These are phyloP conservation scores for Coleophora deauratella DNA, from an alignment of 2,888 invertebrate species.

Conservation along the genomic window DNA sequence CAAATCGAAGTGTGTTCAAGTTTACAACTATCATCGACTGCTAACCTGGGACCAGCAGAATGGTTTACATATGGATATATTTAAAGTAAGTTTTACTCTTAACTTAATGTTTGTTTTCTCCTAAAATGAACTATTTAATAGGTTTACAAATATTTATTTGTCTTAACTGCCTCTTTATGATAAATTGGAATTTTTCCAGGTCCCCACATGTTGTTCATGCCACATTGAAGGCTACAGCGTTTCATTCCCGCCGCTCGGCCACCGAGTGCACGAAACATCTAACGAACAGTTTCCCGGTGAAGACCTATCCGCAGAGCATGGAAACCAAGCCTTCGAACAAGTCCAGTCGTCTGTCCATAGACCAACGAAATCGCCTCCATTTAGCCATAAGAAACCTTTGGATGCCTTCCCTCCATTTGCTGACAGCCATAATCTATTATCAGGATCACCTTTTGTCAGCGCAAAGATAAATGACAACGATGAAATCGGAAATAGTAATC, in stretches of 20 bases:
- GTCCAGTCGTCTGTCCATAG: constrained; percentile 52
- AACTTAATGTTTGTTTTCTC: no score
- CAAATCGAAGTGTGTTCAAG: constrained; percentile 86
- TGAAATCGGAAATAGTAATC: constrained; percentile 25
- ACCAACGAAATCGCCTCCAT: constrained; percentile 51
- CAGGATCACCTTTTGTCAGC: constrained; percentile 44
- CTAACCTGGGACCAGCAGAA: constrained; percentile 87
- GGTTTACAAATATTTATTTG: no score
- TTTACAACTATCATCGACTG: constrained; percentile 87
- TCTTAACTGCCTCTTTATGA: no score
- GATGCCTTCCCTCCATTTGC: constrained; percentile 43
- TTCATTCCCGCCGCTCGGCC: constrained; percentile 77
- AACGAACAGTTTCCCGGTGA: constrained; percentile 75
- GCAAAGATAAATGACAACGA: constrained; percentile 45
- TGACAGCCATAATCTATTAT: constrained; percentile 51
- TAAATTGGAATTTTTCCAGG: constrained; percentile 44
- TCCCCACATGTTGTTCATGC: constrained; percentile 87
- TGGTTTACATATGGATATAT: constrained; percentile 88
- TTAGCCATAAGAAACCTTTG: constrained; percentile 41
- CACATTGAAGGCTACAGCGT: constrained; percentile 85
- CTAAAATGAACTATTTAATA: no score
- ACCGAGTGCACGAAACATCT: constrained; percentile 62
- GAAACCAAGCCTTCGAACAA: constrained; percentile 62
- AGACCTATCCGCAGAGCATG: constrained; percentile 64
- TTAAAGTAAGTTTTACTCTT: constrained; percentile 72